Evolutionary conservation across 1,140 invertebrate genomes (phyloP), one percentile per base, ranked within the genome.

Genomic region (Drosophila neocordata): DNA sequence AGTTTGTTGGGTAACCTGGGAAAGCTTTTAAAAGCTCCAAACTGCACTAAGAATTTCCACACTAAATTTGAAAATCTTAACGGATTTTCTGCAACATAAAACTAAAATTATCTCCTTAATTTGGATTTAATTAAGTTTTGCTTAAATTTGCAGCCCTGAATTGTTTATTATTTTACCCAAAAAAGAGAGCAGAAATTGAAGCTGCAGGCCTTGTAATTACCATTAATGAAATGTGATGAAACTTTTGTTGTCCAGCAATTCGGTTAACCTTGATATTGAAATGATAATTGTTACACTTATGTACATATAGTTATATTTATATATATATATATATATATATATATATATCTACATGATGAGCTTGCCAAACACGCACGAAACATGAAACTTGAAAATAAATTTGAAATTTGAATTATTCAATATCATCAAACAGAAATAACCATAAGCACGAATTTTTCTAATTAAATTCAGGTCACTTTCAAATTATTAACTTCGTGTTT

Each of bases 401-500:
- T 20, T 18, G 4, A 11, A 44, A 48, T 48, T 48, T 48, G 41
- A 48, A 48, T 48, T 70, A 84, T 79, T 84, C 73, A 77, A 61
- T 65, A 52, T 58, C 73, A 67, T 80, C n/a, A n/a, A n/a, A 20
- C 6, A 44, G 38, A 53, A 52, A 55, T 59, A 55, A 15, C 59
- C 56, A 68, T 58, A 66, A 34, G 12, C 63, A 73, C 65, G 77
- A 62, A 63, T 20, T 80, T 68, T 69, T 22, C 73, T 68, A 65
- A 85, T 84, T 77, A 73, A 63, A 84, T 80, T 74, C 66, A 62
- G 66, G 51, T 74, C 74, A 74, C 13, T 52, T 61, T 5, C 41
- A 48, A 48, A 20, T 53, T 59, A 20, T 15, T 61, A 18, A 18
- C 18, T 18, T 38, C 13, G 20, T 38, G 35, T n/a, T 11, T 15